phyloP scores from a whole-genome alignment of 2,888 invertebrate genomes.

The Lottia gigantea region DNA sequence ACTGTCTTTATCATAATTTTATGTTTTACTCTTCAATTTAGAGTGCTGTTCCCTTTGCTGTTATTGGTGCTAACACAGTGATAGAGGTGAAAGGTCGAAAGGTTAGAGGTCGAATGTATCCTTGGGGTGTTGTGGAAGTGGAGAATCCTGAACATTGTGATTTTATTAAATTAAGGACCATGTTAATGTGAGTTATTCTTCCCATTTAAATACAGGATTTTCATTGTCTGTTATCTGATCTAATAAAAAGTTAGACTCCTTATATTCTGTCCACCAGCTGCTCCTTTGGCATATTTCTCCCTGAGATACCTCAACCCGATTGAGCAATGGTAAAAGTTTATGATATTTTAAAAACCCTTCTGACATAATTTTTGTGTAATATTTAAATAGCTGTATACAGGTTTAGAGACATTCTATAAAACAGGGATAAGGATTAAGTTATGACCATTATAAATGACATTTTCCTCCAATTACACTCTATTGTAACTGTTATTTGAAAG shows the following conservation, averaged over 20 bases:
- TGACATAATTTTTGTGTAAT: no score
- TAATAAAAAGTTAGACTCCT: no score
- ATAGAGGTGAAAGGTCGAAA: constrained; percentile 92
- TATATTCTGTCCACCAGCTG: not conserved
- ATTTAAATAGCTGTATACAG: no score
- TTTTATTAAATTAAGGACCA: constrained; percentile 94
- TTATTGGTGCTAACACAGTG: constrained; percentile 92
- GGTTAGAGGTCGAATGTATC: constrained; percentile 93
- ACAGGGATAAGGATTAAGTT: no score
- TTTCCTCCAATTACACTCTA: not conserved
- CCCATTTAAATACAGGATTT: not conserved
- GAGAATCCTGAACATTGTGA: constrained; percentile 99
- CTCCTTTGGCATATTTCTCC: not conserved
- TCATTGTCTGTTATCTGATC: no score
- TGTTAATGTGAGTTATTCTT: constrained; percentile 79
- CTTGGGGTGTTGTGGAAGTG: constrained; percentile 98
- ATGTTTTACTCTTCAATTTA: constrained; percentile 65
- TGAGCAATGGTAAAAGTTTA: no score
- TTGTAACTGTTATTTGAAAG: no score
- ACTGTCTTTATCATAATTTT: no score
- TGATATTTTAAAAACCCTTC: no score
- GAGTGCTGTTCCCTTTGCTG: constrained; percentile 94
- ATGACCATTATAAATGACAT: not conserved
- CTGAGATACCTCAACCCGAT: no score
- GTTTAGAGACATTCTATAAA: no score